Percentiles rank a stretch among this genome's conserved stretches.
Evolutionary conservation across 1,140 invertebrate genomes (phyloP).

Genomic region (Zaprionus ornatus): DNA sequence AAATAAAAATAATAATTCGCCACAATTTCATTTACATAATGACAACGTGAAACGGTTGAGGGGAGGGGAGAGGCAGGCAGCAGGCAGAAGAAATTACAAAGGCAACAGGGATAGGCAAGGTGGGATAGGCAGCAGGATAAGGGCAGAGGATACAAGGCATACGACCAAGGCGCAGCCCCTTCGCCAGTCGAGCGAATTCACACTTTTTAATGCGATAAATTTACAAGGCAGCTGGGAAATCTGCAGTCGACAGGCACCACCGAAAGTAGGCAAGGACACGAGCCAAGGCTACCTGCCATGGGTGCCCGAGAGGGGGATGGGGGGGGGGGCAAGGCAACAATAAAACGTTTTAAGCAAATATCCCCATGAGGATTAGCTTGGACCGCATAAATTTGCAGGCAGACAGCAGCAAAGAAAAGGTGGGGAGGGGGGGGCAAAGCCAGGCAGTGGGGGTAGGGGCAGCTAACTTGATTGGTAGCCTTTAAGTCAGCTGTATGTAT

Average conservation of each 20-base stretch:
- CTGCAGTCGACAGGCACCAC: constrained; percentile 73
- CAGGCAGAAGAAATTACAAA: constrained; percentile 60
- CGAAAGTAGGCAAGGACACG: constrained; percentile 46
- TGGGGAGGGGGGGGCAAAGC: too few relatives aligned
- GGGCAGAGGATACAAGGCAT: background rate
- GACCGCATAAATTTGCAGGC: constrained; percentile 73
- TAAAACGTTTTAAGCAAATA: constrained; percentile 75
- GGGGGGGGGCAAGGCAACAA: constrained; percentile 38
- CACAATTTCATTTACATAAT: constrained; percentile 82
- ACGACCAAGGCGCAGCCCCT: background rate
- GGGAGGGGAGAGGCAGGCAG: background rate
- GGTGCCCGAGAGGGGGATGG: background rate
- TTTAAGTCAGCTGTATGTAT: constrained; percentile 19
- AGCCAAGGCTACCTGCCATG: constrained; percentile 12
- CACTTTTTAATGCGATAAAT: constrained; percentile 81
- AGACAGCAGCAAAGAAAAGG: background rate
- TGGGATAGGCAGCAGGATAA: background rate
- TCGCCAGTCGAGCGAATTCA: constrained; percentile 48
- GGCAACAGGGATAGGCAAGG: background rate
- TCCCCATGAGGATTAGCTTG: constrained; percentile 77
- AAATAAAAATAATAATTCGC: constrained; percentile 78
- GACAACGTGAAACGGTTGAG: constrained; percentile 71
- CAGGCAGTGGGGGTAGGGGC: background rate
- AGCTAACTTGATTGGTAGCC: constrained; percentile 21
- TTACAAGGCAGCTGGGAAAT: constrained; percentile 81